Evolutionary conservation across 2,797 vertebrate species (phyloP).

Genomic region (Anas acuta): DNA sequence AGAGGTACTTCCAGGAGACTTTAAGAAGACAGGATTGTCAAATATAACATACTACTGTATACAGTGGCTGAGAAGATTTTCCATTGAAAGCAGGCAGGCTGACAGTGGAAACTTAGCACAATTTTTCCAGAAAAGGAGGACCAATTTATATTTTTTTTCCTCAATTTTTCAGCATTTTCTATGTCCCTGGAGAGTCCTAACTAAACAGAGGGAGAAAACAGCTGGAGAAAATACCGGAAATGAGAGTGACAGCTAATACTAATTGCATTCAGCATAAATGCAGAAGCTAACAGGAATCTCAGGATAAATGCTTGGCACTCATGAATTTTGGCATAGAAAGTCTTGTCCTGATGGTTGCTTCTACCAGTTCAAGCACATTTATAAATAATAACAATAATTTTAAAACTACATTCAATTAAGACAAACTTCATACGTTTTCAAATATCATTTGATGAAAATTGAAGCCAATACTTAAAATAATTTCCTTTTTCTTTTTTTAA

Average conservation of each 20-base stretch:
- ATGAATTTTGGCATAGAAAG: neutral
- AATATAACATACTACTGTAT: neutral
- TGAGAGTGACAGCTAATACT: neutral
- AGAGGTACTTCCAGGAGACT: neutral
- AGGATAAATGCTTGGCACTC: neutral
- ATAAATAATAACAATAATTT: neutral
- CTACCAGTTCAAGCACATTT: neutral
- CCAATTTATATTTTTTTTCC: neutral
- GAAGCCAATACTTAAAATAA: neutral
- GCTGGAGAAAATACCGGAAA: neutral
- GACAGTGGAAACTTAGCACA: neutral
- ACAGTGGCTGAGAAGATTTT: neutral
- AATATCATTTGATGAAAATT: neutral
- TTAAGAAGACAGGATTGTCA: neutral
- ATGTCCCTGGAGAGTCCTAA: neutral
- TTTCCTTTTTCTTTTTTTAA: too few relatives aligned
- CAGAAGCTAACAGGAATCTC: neutral
- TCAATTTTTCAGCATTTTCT: slow-evolving; percentile 23
- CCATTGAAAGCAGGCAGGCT: neutral
- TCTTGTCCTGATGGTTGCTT: neutral
- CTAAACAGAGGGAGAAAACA: slow-evolving; percentile 12
- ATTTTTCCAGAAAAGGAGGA: neutral
- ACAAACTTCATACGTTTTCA: neutral
- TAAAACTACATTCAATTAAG: neutral
- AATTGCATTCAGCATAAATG: neutral